phyloP scores from a whole-genome alignment of 2,797 vertebrate species.

The Ctenochaetus hawaiiensis region DNA sequence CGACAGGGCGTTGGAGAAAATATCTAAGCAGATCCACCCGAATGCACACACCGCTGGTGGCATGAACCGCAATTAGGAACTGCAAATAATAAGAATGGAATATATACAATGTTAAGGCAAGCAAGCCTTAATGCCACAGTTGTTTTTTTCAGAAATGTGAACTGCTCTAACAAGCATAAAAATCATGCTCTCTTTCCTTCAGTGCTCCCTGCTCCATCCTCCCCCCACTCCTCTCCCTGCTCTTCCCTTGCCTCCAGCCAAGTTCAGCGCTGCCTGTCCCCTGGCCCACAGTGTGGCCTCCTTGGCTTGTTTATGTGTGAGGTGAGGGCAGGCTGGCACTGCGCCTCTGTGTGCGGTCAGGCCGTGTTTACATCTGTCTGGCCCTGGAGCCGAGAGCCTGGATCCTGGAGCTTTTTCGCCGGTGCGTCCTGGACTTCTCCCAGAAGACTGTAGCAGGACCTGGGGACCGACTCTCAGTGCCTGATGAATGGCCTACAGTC shows the following conservation, averaged over 20 bases:
- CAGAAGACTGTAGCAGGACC: slow-evolving; percentile 63
- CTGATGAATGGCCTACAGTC: slow-evolving; percentile 67
- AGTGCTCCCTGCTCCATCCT: too few species aligned
- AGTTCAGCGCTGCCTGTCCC: slow-evolving; percentile 60
- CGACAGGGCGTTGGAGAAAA: slow-evolving; percentile 64
- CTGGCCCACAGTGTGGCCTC: slow-evolving; percentile 64
- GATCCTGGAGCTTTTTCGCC: slow-evolving; percentile 64
- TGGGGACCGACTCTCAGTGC: slow-evolving; percentile 40
- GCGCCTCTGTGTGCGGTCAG: slow-evolving; percentile 81
- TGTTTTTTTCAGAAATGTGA: slow-evolving; percentile 37
- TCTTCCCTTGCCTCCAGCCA: slow-evolving; percentile 51
- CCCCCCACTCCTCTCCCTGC: background rate
- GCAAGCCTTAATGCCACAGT: slow-evolving; percentile 32
- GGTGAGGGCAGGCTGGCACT: slow-evolving; percentile 79
- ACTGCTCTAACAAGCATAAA: slow-evolving; percentile 66
- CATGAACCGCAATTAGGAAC: slow-evolving; percentile 72
- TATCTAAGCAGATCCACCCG: slow-evolving; percentile 66
- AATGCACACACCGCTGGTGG: slow-evolving; percentile 64
- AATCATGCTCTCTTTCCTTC: slow-evolving; percentile 32
- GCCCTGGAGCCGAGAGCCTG: slow-evolving; percentile 70
- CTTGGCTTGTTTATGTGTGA: slow-evolving; percentile 71
- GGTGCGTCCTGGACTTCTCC: slow-evolving; percentile 68
- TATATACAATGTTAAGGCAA: slow-evolving; percentile 49
- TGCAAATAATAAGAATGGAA: slow-evolving; percentile 65
- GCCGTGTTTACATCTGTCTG: slow-evolving; percentile 88